Percentiles rank a stretch among this genome's conserved stretches.
These are phyloP conservation scores for Latrodectus geometricus DNA, from an alignment of 1,140 invertebrate species.

Conservation along the genomic window DNA sequence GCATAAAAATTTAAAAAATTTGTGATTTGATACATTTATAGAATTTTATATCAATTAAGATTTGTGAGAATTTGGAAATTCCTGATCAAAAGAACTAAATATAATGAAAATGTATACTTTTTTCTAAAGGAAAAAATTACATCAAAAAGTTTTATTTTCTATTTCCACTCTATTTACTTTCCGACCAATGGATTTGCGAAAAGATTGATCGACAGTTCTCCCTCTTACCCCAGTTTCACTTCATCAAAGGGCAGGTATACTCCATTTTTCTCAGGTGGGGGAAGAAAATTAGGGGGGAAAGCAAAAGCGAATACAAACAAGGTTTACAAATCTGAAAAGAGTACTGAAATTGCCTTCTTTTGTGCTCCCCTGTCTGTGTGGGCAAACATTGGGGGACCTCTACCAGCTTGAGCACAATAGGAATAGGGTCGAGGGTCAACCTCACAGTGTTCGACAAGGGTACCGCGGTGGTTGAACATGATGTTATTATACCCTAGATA, in stretches of 20 bases:
- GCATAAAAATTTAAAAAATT: too few relatives aligned
- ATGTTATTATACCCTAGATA: not conserved
- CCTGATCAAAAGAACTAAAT: too few relatives aligned
- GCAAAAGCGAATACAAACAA: not conserved
- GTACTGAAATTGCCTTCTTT: constrained; percentile 9
- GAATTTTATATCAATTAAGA: too few relatives aligned
- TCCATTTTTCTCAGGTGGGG: not conserved
- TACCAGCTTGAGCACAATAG: constrained; percentile 5
- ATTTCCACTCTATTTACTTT: too few relatives aligned
- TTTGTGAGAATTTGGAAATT: too few relatives aligned
- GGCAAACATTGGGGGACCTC: constrained; percentile 23
- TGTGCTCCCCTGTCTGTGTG: constrained; percentile 5
- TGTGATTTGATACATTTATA: too few relatives aligned
- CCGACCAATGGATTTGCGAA: too few relatives aligned
- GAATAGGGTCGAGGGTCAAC: constrained; percentile 9
- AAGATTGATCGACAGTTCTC: not conserved
- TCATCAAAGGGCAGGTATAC: not conserved
- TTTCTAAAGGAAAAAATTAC: too few relatives aligned
- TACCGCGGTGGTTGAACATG: not conserved
- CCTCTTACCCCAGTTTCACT: not conserved
- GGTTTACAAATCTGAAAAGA: not conserved
- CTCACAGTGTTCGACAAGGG: not conserved
- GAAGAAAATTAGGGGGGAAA: not conserved
- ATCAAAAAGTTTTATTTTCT: too few relatives aligned
- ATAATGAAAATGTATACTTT: too few relatives aligned